Base-by-base conservation (phyloP, 2,113 vertebrate genomes). In the Nycticorax nycticorax region DNA sequence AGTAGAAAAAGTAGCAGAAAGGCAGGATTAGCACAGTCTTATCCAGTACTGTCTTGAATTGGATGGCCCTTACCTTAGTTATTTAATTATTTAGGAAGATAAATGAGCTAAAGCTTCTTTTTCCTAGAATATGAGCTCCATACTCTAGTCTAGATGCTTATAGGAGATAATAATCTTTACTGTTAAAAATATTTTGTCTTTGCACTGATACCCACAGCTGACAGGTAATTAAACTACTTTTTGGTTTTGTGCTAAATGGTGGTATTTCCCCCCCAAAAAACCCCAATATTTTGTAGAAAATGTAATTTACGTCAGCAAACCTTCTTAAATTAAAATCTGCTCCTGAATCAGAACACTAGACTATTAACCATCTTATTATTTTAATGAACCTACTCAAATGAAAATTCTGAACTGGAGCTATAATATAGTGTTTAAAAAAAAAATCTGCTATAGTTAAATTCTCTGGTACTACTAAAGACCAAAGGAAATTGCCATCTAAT, bases 391-490 rank as follows among this genome's bases (percentile, higher is more conserved):
- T n/a, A 23, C 2, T 50, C 1, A n/a, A 4, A 60, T 8, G 15
- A 3, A 83, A 52, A 68, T 7, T 53, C 53, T 35, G 9, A 85
- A 85, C 30, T 20, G 8, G 15, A 75, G 14, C 1, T 20, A 37
- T 14, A 27, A 14, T 10, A 13, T 0, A 14, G 2, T 41, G 5
- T 10, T 52, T 47, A 2, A 37, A 52, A 63, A 3, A 2, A 10
- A 26, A 39, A 3, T 39, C 13, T 24, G 5, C 8, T 30, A 30
- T 7, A 37, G 14, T 37, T 85, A 79, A 53, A 14, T 57, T 9
- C 3, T 62, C n/a, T 81, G 27, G 5, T 43, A 15, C 3, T 43
- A 23, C 18, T 28, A 4, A 88, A 62, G 10, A 55, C 1, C 15
- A 67, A 66, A 83, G 4, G 3, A 71, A 79, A 30, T 15, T 68